These are phyloP conservation scores for Laterallus jamaicensis DNA, from an alignment of 2,113 vertebrate species.

Conservation along the genomic window DNA sequence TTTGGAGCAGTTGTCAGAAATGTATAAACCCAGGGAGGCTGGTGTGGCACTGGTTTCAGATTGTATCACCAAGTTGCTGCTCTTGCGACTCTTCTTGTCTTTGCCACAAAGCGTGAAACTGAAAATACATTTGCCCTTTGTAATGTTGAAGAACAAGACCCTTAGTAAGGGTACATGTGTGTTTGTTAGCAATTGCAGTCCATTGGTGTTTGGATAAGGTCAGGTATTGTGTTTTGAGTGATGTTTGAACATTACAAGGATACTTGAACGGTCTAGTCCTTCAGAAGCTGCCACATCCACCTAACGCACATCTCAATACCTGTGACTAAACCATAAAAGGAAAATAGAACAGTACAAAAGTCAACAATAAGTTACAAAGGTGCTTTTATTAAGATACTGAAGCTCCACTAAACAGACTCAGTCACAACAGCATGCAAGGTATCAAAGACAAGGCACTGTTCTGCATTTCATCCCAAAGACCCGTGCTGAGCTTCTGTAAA, in stretches of 20 bases:
- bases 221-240: not conserved
- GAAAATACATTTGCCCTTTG: not conserved
- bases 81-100: not conserved
- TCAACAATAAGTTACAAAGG: not conserved
- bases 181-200: not conserved
- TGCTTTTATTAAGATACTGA: constrained; percentile 48
- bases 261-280: not conserved
- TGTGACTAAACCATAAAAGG: not conserved
- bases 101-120: not conserved
- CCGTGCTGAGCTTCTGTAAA: not conserved
- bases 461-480: not conserved
- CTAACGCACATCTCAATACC: not conserved
- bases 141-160: not conserved
- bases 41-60: not conserved
- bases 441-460: not conserved
- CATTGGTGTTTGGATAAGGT: not conserved
- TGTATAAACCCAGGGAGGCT: not conserved
- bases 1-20: not conserved
- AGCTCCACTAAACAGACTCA: not conserved
- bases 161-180: fast-evolving
- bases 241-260: not conserved
- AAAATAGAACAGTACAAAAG: not conserved
- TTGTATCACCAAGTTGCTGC: not conserved
- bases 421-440: not conserved
- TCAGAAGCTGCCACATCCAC: not conserved